These are phyloP conservation scores for Drosophila repletoides DNA, from an alignment of 1,140 invertebrate genomes.

Conservation along the genomic window DNA sequence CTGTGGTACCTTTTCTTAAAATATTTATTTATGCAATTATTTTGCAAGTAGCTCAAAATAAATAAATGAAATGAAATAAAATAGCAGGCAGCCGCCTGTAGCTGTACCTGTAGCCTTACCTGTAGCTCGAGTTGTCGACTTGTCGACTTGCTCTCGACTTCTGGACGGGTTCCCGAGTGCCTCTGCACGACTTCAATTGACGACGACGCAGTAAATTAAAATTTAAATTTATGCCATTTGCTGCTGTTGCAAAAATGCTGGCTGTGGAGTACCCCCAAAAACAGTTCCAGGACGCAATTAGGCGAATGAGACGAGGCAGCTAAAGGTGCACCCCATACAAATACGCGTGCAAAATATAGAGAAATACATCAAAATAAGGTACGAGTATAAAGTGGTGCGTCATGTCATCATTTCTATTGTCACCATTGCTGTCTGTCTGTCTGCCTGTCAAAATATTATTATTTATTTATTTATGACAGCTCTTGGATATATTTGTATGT, in stretches of 20 bases:
- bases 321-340: constrained; percentile 17
- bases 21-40: constrained; percentile 82
- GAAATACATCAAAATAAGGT: not conserved
- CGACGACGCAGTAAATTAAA: constrained; percentile 77
- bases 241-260: constrained; percentile 31
- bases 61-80: constrained; percentile 82
- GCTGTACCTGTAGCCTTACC: not conserved
- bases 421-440: constrained; percentile 56
- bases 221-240: constrained; percentile 82
- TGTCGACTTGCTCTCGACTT: constrained; percentile 18
- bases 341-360: not conserved
- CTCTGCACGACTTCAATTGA: constrained; percentile 71
- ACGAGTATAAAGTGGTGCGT: constrained; percentile 9
- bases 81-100: constrained; percentile 46
- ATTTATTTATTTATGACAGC: constrained; percentile 73
- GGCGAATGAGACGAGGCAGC: too few relatives aligned
- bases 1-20: constrained; percentile 70
- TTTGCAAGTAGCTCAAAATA: constrained; percentile 82
- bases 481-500: too few relatives aligned
- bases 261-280: constrained; percentile 27
- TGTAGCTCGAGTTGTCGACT: not conserved
- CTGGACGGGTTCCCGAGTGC: constrained; percentile 61
- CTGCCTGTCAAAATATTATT: constrained; percentile 73
- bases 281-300: constrained; percentile 40
- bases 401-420: constrained; percentile 76